Percentiles rank a stretch among this genome's conserved stretches.
These are phyloP conservation scores for Anastrepha obliqua DNA, from an alignment of 1,140 invertebrate genomes.

Conservation along the genomic window DNA sequence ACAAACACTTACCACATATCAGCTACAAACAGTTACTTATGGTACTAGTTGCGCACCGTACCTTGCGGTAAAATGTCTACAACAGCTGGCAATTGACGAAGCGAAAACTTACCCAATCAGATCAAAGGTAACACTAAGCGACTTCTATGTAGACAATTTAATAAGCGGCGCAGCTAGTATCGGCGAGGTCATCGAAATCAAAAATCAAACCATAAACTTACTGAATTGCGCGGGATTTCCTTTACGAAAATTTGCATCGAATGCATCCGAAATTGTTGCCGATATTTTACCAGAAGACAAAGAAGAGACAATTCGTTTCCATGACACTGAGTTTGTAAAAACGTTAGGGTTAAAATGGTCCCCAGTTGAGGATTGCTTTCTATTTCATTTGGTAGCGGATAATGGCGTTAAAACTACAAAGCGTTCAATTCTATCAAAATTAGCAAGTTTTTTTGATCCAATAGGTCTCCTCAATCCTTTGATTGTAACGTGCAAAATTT, in stretches of 20 bases:
- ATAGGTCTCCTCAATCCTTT: constrained; percentile 65
- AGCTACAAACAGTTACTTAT: constrained; percentile 61
- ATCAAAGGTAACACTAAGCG: constrained; percentile 57
- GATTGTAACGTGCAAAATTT: constrained; percentile 64
- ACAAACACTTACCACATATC: constrained; percentile 12
- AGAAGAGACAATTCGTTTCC: constrained; percentile 2
- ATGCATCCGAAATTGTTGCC: neutral
- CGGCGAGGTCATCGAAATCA: neutral
- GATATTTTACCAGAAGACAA: neutral
- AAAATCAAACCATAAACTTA: constrained; percentile 23
- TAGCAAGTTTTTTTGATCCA: constrained; percentile 64
- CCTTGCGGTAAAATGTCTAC: constrained; percentile 60
- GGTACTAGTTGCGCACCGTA: constrained; percentile 58
- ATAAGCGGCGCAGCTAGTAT: constrained; percentile 54
- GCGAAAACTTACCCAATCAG: constrained; percentile 61
- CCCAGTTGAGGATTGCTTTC: constrained; percentile 62
- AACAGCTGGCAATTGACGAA: constrained; percentile 69
- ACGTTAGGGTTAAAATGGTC: constrained; percentile 68
- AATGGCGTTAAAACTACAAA: constrained; percentile 56
- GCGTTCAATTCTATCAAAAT: constrained; percentile 59
- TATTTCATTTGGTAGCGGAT: constrained; percentile 36
- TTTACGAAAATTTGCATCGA: constrained; percentile 50
- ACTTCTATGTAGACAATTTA: constrained; percentile 74
- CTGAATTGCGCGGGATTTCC: constrained; percentile 22
- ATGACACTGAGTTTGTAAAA: constrained; percentile 49